Conservation (phyloP, 2,888 invertebrate genomes). For the Barypeithes pellucidus region DNA sequence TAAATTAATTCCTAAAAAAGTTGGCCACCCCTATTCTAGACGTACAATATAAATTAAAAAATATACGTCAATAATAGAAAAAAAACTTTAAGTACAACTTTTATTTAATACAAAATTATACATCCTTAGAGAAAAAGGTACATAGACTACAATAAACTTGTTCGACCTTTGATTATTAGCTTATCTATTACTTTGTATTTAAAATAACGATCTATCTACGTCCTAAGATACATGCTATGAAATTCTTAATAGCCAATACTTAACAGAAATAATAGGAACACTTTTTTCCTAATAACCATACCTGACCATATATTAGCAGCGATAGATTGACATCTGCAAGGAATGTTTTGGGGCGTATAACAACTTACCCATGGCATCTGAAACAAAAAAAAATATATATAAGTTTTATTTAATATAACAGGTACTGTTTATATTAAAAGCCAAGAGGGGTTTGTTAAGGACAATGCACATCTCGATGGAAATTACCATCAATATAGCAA, state of each 20-base stretch:
- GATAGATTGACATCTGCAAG: slow-evolving; percentile 57
- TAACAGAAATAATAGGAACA: neutral
- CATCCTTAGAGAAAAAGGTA: neutral
- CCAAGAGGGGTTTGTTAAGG: too few relatives aligned
- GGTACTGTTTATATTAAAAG: too few relatives aligned
- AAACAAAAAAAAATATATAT: slow-evolving; percentile 74
- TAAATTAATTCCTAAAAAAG: too few relatives aligned
- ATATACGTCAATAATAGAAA: neutral
- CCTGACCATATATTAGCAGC: slow-evolving; percentile 51
- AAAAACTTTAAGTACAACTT: neutral
- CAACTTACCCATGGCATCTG: slow-evolving; percentile 88
- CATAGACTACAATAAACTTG: neutral
- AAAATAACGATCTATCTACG: neutral
- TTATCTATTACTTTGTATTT: too few relatives aligned
- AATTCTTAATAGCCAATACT: neutral
- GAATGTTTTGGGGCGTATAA: slow-evolving; percentile 58
- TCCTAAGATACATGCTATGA: neutral
- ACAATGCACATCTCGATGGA: too few relatives aligned
- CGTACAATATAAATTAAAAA: too few relatives aligned
- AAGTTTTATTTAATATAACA: neutral
- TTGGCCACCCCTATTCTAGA: too few relatives aligned
- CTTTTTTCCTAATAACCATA: slow-evolving; percentile 11
- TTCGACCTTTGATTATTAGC: too few relatives aligned
- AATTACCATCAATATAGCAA: too few relatives aligned
- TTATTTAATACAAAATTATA: neutral